Percentiles rank a stretch among this genome's conserved stretches.
Conservation (phyloP, 23 tunicate genomes). For the Halocynthia aurantium region DNA sequence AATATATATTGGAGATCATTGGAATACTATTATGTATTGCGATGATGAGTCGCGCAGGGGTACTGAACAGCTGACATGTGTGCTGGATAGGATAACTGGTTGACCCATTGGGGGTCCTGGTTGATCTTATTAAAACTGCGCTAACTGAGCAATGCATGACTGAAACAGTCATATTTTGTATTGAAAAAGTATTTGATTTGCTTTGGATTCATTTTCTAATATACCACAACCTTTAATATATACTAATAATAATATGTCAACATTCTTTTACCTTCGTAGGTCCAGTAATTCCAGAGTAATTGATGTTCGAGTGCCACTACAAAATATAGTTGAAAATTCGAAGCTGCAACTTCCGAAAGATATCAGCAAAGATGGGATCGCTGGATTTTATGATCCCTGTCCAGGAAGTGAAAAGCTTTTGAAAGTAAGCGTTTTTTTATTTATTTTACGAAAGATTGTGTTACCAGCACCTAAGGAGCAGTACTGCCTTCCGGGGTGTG, state of each 20-base stretch:
- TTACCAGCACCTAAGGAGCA: neutral
- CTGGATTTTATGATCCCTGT: slow-evolving; percentile 93
- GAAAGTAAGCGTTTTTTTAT: slow-evolving; percentile 37
- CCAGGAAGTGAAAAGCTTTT: slow-evolving; percentile 72
- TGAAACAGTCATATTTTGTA: no score
- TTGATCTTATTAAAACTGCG: no score
- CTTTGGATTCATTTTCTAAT: neutral
- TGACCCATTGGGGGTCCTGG: no score
- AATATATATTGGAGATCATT: no score
- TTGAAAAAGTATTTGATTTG: neutral
- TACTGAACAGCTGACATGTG: no score
- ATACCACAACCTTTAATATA: neutral
- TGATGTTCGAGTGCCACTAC: slow-evolving; percentile 74
- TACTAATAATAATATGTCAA: neutral
- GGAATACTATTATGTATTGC: no score
- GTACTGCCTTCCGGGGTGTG: neutral
- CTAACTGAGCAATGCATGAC: no score
- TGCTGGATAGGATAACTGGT: no score
- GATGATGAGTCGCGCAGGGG: no score
- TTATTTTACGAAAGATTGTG: neutral
- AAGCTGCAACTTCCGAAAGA: slow-evolving; percentile 54
- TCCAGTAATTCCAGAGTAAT: slow-evolving; percentile 10
- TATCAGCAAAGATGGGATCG: slow-evolving; percentile 76
- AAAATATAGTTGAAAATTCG: slow-evolving; percentile 81
- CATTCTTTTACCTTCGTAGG: neutral